Evolutionary conservation across 35 echinoderm and acorn worm species (phyloP).

Genomic region (Acanthaster planci): DNA sequence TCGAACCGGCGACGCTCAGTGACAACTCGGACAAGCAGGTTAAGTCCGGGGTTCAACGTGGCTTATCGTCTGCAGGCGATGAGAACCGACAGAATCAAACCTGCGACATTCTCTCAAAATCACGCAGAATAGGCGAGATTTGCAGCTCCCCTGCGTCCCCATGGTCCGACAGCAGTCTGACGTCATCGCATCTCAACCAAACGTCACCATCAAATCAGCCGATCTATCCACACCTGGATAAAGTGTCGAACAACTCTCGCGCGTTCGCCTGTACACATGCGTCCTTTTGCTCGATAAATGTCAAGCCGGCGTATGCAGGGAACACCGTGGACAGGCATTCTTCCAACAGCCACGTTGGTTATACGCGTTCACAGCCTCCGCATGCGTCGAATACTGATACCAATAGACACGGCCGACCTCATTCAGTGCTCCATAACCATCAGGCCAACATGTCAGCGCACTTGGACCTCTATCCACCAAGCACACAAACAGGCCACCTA

Average conservation of each 20-base stretch:
- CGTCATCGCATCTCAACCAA: background rate
- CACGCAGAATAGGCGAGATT: conserved; percentile 5
- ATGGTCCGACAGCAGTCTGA: conserved; percentile 28
- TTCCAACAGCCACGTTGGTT: too few relatives aligned
- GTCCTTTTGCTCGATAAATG: too few relatives aligned
- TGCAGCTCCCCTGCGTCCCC: background rate
- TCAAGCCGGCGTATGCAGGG: too few relatives aligned
- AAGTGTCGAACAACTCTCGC: too few relatives aligned
- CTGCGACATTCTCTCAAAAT: conserved; percentile 36
- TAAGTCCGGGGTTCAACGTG: background rate
- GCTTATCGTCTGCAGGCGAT: conserved; percentile 13
- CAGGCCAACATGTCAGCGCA: background rate
- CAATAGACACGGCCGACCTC: too few relatives aligned
- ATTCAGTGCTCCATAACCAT: too few relatives aligned
- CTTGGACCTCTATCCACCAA: background rate
- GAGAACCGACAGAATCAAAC: conserved; percentile 37
- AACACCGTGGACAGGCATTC: too few relatives aligned
- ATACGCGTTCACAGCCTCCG: too few relatives aligned
- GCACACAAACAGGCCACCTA: background rate
- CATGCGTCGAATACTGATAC: too few relatives aligned
- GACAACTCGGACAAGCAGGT: background rate
- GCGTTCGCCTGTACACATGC: too few relatives aligned
- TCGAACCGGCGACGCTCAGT: background rate
- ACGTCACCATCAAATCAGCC: background rate
- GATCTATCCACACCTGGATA: background rate